Percentiles rank a stretch among this genome's conserved stretches.
Evolutionary conservation across 2,888 invertebrate species (phyloP).

Genomic region (Aproaerema taeniolella): DNA sequence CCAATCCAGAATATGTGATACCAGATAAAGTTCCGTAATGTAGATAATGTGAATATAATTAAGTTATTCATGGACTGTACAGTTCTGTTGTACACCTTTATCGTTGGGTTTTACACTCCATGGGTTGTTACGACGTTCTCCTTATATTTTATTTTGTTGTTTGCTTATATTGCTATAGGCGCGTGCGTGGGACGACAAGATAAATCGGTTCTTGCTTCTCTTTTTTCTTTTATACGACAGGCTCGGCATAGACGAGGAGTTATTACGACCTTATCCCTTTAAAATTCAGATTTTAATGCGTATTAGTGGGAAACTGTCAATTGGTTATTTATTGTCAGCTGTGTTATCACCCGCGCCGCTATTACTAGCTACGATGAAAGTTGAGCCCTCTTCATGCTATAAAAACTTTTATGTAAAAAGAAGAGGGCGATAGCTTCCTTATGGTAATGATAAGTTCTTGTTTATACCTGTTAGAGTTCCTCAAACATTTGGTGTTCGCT

Average conservation of each 20-base stretch:
- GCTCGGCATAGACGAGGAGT: conserved; percentile 60
- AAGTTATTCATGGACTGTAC: conserved; percentile 69
- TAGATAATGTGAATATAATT: conserved; percentile 76
- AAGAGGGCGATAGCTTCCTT: conserved; percentile 47
- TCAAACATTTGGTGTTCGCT: conserved; percentile 9
- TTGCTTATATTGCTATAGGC: conserved; percentile 61
- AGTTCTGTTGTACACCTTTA: conserved; percentile 48
- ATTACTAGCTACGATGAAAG: conserved; percentile 32
- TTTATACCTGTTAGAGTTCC: conserved; percentile 7
- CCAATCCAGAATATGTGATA: conserved; percentile 48
- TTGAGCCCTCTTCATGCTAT: conserved; percentile 44
- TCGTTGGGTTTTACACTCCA: conserved; percentile 75
- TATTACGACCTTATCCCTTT: conserved; percentile 50
- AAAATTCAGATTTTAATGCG: conserved; percentile 44
- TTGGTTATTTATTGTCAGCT: conserved; percentile 31
- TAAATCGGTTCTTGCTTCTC: conserved; percentile 66
- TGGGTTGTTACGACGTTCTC: conserved; percentile 54
- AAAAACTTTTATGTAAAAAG: conserved; percentile 48
- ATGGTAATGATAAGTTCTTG: conserved; percentile 30
- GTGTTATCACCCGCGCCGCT: conserved; percentile 25
- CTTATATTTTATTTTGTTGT: conserved; percentile 60
- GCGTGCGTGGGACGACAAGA: conserved; percentile 70
- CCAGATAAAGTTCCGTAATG: conserved; percentile 74
- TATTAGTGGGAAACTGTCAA: conserved; percentile 35
- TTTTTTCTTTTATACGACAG: conserved; percentile 58